These are phyloP conservation scores for Pagrus major DNA, from an alignment of 2,113 vertebrate species.

Conservation along the genomic window DNA sequence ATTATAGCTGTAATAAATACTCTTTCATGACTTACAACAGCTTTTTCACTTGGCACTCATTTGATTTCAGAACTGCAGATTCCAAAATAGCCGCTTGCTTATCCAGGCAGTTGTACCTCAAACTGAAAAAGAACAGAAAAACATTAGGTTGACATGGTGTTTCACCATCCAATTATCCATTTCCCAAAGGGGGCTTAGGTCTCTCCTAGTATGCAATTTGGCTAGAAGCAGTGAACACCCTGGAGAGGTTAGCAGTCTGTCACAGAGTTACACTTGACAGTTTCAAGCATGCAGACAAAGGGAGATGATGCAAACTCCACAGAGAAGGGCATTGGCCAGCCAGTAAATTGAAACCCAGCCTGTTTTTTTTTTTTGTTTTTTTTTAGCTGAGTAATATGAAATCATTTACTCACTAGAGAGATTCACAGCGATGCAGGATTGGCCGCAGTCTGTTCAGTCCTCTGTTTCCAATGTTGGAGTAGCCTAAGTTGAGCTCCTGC, in stretches of 20 bases:
- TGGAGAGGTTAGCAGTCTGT: neutral
- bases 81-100: constrained; percentile 72
- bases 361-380: constrained; percentile 23
- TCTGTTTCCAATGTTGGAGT: constrained; percentile 80
- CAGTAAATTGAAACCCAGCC: neutral
- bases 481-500: constrained; percentile 79
- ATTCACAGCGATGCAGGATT: constrained; percentile 78
- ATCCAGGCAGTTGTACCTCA: constrained; percentile 80
- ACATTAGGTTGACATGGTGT: neutral
- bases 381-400: neutral
- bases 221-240: neutral
- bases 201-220: neutral
- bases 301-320: neutral
- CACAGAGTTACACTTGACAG: neutral
- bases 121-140: constrained; percentile 57
- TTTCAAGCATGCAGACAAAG: neutral
- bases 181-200: neutral
- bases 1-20: neutral
- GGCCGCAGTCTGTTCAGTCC: constrained; percentile 70
- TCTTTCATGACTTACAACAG: constrained; percentile 74
- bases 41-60: constrained; percentile 76
- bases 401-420: constrained; percentile 74
- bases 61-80: constrained; percentile 76
- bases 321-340: neutral
- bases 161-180: neutral